Evolutionary conservation across 2,113 vertebrate genomes (phyloP).

Genomic region (Ailuropoda melanoleuca): DNA sequence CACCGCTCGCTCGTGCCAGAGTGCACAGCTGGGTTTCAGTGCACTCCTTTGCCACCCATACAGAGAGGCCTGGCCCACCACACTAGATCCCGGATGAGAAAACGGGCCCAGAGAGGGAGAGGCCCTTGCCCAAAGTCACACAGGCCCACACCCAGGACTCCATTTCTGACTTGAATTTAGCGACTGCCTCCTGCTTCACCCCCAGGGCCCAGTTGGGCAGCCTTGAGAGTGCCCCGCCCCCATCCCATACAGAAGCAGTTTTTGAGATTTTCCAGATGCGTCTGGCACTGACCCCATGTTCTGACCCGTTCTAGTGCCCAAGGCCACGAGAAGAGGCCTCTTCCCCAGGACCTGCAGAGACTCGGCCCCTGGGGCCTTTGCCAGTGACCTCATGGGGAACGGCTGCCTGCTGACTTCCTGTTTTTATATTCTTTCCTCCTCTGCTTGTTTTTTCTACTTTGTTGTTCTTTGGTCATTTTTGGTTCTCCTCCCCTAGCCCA

Average conservation of each 20-base stretch:
- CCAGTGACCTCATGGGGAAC: slow-evolving; percentile 1
- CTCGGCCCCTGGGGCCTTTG: not conserved
- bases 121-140: not conserved
- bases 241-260: not conserved
- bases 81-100: not conserved
- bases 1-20: not conserved
- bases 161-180: not conserved
- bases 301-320: not conserved
- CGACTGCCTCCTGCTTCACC: not conserved
- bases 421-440: slow-evolving; percentile 55
- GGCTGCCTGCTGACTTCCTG: slow-evolving; percentile 64
- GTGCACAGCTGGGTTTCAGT: not conserved
- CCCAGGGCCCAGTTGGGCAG: not conserved
- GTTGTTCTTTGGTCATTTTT: slow-evolving; percentile 50
- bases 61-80: not conserved
- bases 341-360: not conserved
- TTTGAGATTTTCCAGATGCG: not conserved
- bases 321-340: not conserved
- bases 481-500: not conserved
- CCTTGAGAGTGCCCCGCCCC: not conserved
- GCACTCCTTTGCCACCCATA: not conserved
- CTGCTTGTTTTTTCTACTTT: slow-evolving; percentile 61
- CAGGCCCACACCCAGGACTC: not conserved
- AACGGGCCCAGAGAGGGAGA: not conserved
- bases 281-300: not conserved